Evolutionary conservation across 2,888 invertebrate species (phyloP), one percentile per base, ranked within the genome.

Genomic region (Tenthredo notha): DNA sequence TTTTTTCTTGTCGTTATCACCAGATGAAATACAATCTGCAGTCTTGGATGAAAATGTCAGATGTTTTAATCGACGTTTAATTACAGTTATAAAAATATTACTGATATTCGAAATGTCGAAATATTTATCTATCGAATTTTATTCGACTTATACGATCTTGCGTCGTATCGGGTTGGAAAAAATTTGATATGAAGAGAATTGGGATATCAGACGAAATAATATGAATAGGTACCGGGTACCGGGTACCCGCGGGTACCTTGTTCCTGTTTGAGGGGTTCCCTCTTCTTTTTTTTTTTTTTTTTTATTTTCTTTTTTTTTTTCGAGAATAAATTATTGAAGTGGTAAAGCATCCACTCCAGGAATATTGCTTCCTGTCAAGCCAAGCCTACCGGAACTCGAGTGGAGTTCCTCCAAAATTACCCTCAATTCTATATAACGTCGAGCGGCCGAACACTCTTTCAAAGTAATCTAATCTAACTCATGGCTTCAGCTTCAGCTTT

Each of bases 321-420:
- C 21, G 37, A 12, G 29, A 80, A 80, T 61, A 80, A 61, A 80
- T 80, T 80, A 77, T 77, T 77, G 77, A 77, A 77, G 77, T 77
- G 54, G 47, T 33, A 29, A 77, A 77, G 58, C 58, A 61, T 37
- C 80, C 58, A 80, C 80, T 80, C 6, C 12, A 61, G 50, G 37
- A 37, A 80, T 80, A 80, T 80, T 80, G 80, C 80, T 61, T 80
- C 58, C 33, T 61, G 80, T 80, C 80, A 61, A 80, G 40, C 80
- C n/a, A 58, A 61, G 58, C 61, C 80, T 40, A 77, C 40, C 72
- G 77, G 77, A 77, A 77, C 50, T 47, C 29, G 54, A 77, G 77
- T 77, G 77, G 77, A 77, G 29, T 77, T 77, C 50, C 50, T 54
- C 47, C 15, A 77, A 77, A 77, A 77, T 77, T 50, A 77, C 75